Evolutionary conservation across 2,797 vertebrate genomes (phyloP), one percentile per base, ranked within the genome.

Genomic region (Loris lydekkerianus): DNA sequence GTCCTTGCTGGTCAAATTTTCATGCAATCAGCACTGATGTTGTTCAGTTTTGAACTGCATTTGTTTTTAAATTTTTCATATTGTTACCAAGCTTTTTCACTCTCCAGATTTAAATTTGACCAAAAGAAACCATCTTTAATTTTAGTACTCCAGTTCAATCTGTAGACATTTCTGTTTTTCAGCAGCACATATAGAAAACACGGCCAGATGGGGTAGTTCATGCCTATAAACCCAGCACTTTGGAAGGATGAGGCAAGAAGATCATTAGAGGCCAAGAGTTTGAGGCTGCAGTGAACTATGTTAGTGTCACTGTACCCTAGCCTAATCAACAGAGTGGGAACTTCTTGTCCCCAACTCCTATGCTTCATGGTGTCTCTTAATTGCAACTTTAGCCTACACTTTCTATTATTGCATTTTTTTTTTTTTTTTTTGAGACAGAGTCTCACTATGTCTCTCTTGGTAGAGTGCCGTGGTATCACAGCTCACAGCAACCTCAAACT

Each of bases 261-360:
- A n/a, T 69, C 31, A 9, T 17, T 69, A 34, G 7, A 69, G 65
- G 65, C 31, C 17, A 18, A 18, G 7, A 69, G 65, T 69, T 69
- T 34, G 31, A 69, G 31, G 65, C 18, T 20, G 7, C 17, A 20
- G 65, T 69, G 65, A 69, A n/a, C 31, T 69, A n/a, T n/a, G 31
- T 34, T 69, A 31, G 17, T 34, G 65, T 17, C 31, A n/a, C 31
- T 67, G 31, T 17, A 69, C 7, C n/a, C 17, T 69, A 69, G 31
- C 17, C 31, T 69, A 9, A 25, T 69, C 31, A 69, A 69, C 65
- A 34, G 65, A 67, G 65, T 18, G 65, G 34, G 3, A 69, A 17
- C 7, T n/a, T 7, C 3, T 0, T n/a, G 3, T 9, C n/a, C 18
- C 31, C 7, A 17, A 31, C 56, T 21, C 56, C 18, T 29, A 27